Evolutionary conservation across 1,140 invertebrate species (phyloP), one percentile per base, ranked within the genome.

Genomic region (Phenacoccus solenopsis): DNA sequence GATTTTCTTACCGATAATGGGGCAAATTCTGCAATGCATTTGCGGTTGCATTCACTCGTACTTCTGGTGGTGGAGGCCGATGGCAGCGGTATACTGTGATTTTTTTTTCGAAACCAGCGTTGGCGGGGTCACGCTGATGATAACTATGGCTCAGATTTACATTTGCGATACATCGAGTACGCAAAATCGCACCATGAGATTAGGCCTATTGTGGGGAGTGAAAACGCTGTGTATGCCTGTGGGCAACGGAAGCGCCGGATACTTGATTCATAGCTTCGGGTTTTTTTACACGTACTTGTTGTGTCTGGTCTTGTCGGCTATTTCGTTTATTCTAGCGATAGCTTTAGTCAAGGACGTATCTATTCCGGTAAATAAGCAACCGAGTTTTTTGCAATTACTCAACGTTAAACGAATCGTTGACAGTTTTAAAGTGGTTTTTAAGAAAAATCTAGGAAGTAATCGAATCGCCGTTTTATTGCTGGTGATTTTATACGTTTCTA

Each of bases 1-100:
- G 0, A 76, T 84, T 27, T 71, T 81, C 1, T 38, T 82, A 10
- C 77, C 81, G 1, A 75, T 79, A n/a, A n/a, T 70, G 9, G 74
- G 74, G 12, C 72, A 74, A 61, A 27, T 74, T 1, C 25, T 74
- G 35, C 72, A 72, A 12, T 56, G 67, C 9, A 24, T 68, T 1
- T 38, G 59, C 9, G 61, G 38, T n/a, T 49, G 38, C 16, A 27
- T 70, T 12, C 72, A 72, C 16, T 70, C 71, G 24, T 74, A 70
- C 69, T 74, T 61, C 49, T 74, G 73, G 73, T 35, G 12, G 1
- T 74, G 73, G 73, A 27, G 69, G 16, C 73, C 73, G 2, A 21
- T 70, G 28, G 16, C 69, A 1, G 72, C 73, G 27, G 81, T 69
- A 4, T 9, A 24, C 12, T 49, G 12, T 4, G 38, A 49, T 49